Evolutionary conservation across 1,140 invertebrate genomes (phyloP), one percentile per base, ranked within the genome.

Genomic region (Aphaenogaster ashmeadi): DNA sequence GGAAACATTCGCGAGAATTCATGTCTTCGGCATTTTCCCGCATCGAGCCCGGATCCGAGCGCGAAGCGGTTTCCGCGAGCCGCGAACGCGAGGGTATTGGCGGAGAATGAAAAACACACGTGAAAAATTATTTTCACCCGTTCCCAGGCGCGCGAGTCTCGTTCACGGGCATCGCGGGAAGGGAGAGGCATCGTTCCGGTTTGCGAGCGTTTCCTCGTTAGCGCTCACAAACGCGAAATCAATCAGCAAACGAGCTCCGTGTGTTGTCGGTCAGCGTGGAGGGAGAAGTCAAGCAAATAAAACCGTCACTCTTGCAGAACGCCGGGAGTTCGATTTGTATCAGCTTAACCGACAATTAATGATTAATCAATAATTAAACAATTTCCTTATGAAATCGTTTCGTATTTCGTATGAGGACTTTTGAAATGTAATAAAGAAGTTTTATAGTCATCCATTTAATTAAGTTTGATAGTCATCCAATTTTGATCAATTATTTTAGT

Each of bases 241-340:
- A 84, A 84, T 84, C 80, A 60, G n/a, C 41, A 84, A 84, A 84
- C 80, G 69, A 84, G 54, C 80, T 60, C 67, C 66, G 21, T 47
- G 5, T n/a, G 66, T 60, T 13, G 58, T 60, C 11, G 18, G 21
- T 27, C 27, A 33, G 27, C 58, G 8, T 13, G 50, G 50, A 52
- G 5, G 60, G 33, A 3, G n/a, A 47, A 15, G 8, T 47, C 66
- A 8, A 3, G n/a, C 41, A 69, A 21, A 69, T 69, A 69, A 69
- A 69, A 50, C n/a, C 64, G n/a, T 18, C 41, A 2, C 8, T 15
- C 11, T 36, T 38, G 13, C 1, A 33, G 27, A 60, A 33, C 21
- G 3, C 1, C 44, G 47, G 1, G 47, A 50, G 27, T 27, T 27
- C 27, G 27, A 27, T 27, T 27, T 27, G 27, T 27, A 27, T 27